These are phyloP conservation scores for Neodiprion virginianus DNA, from an alignment of 1,140 invertebrate genomes.

Conservation along the genomic window DNA sequence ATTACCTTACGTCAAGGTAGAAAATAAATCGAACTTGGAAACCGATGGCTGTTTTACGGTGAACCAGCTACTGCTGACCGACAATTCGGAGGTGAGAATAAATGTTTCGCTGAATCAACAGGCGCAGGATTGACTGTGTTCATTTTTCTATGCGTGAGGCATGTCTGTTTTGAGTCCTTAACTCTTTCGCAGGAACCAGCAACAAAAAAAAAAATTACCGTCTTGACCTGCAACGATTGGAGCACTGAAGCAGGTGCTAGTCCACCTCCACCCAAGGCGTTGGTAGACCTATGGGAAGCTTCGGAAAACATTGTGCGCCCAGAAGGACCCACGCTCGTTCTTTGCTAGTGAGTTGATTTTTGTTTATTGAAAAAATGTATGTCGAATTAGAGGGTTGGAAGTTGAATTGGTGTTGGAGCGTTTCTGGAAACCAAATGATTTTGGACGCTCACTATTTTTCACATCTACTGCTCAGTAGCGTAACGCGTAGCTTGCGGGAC, in stretches of 20 bases:
- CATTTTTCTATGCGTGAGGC: background rate
- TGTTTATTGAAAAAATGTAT: conserved; percentile 7
- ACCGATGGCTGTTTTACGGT: conserved; percentile 22
- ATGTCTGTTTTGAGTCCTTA: background rate
- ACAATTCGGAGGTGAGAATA: conserved; percentile 33
- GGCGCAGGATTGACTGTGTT: background rate
- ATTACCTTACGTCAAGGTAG: conserved; percentile 10
- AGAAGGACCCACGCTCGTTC: conserved; percentile 31
- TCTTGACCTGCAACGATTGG: conserved; percentile 37
- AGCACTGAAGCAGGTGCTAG: conserved; percentile 27
- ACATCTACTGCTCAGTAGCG: too few species aligned
- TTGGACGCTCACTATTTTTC: too few species aligned
- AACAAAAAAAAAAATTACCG: conserved; percentile 30
- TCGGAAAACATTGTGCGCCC: conserved; percentile 34
- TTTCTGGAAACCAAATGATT: too few species aligned
- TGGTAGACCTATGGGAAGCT: conserved; percentile 39
- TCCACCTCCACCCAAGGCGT: conserved; percentile 28
- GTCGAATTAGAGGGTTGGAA: too few species aligned
- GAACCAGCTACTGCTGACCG: conserved; percentile 29
- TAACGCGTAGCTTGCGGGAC: too few species aligned
- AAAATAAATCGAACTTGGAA: conserved; percentile 10
- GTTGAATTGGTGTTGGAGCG: too few species aligned
- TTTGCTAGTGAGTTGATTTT: conserved; percentile 39
- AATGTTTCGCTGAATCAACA: background rate
- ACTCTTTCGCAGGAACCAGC: background rate